Evolutionary conservation across 2,113 vertebrate genomes (phyloP), one percentile per base, ranked within the genome.

Genomic region (Anser brachyrhynchus): DNA sequence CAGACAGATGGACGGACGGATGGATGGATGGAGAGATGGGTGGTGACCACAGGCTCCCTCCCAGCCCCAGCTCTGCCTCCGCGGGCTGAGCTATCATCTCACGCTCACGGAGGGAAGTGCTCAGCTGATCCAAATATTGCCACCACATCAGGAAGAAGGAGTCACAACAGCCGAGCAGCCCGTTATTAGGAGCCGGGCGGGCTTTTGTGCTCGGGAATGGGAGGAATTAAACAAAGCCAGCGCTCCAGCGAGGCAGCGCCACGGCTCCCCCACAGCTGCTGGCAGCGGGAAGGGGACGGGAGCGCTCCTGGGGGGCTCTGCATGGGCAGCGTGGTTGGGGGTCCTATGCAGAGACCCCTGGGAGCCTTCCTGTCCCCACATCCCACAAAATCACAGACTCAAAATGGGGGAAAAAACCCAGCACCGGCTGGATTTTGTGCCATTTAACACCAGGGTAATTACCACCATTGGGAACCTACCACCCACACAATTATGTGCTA

Each of bases 371-470:
- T 25, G 4, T 71, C 9, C 33, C 29, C 73, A 9, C 5, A 7
- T 41, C 62, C 26, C 84, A 81, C 79, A 17, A 2, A 86, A 80
- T 25, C 6, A 1, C 79, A 71, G 85, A n/a, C 55, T 66, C 39
- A 22, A 74, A 62, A 55, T 10, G 15, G 44, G 43, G 72, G n/a
- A 26, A 70, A 49, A 69, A 82, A 8, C 71, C 86, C 91, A 94
- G 67, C 84, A 65, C 90, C 3, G 21, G 84, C 87, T 90, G 95
- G 92, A 87, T 97, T 93, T 93, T 89, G 88, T 92, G 94, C 94
- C 91, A 95, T 94, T 95, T 87, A 93, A 88, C 73, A 96, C 95
- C 91, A 58, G 93, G 95, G 95, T 95, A 97, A 97, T 97, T 93
- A 95, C 96, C 86, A 95, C 95, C 95, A 89, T 52, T 96, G 95